Evolutionary conservation across 2,797 vertebrate genomes (phyloP).

Genomic region (Allobates femoralis): DNA sequence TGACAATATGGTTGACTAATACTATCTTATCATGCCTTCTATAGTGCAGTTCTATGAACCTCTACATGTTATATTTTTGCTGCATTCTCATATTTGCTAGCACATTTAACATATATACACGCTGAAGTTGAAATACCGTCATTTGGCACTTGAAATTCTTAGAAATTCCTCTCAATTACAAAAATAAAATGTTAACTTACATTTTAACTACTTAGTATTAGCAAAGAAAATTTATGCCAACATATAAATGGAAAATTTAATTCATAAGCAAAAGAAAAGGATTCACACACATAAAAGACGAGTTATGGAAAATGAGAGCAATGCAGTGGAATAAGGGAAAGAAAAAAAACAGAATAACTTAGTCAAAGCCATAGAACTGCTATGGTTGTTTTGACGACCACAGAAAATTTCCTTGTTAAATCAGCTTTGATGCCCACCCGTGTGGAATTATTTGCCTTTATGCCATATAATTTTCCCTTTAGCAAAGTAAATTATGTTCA

Average conservation of each 20-base stretch:
- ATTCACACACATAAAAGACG: neutral
- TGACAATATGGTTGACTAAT: neutral
- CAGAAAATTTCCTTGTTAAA: constrained; percentile 14
- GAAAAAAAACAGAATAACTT: constrained; percentile 13
- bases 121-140: neutral
- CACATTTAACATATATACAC: neutral
- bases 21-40: neutral
- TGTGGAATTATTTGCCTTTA: constrained; percentile 41
- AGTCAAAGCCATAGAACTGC: constrained; percentile 35
- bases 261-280: constrained; percentile 30
- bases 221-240: constrained; percentile 24
- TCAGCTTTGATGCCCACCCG: constrained; percentile 41
- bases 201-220: constrained; percentile 4
- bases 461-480: constrained; percentile 23
- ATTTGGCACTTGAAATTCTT: constrained; percentile 1
- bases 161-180: neutral
- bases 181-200: neutral
- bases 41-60: too few relatives aligned
- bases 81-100: neutral
- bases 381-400: constrained; percentile 47
- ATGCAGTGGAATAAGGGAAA: constrained; percentile 4
- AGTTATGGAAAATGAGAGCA: constrained; percentile 49
- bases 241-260: constrained; percentile 36
- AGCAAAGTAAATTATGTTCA: constrained; percentile 17
- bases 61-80: neutral